A percentile compares a stretch with the other conserved stretches of the same genome.
Conservation (phyloP, 2,888 invertebrate species). For the Tanaodytes sp. region DNA sequence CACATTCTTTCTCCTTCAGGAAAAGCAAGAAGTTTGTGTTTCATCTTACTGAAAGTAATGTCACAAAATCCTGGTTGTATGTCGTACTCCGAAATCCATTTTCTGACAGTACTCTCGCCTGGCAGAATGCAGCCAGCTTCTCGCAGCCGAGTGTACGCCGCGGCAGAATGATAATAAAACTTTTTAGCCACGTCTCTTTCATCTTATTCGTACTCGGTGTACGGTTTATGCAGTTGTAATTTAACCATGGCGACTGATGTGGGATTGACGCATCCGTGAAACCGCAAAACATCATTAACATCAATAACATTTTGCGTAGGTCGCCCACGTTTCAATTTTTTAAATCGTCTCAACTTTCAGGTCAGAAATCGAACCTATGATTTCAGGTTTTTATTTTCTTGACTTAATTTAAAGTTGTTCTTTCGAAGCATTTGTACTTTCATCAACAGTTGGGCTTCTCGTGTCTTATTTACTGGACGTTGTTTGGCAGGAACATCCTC, state of each 20-base stretch:
- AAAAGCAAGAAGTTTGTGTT: neutral
- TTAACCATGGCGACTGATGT: conserved; percentile 53
- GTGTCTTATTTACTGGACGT: too few species aligned
- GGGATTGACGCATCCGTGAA: too few species aligned
- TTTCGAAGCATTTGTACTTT: too few species aligned
- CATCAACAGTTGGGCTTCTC: too few species aligned
- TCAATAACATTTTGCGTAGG: too few species aligned
- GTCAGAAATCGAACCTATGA: too few species aligned
- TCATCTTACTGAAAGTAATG: conserved; percentile 1
- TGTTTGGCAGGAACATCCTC: too few species aligned
- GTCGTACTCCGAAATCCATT: conserved; percentile 42
- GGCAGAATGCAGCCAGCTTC: conserved; percentile 46
- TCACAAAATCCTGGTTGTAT: conserved; percentile 42
- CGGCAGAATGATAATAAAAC: conserved; percentile 23
- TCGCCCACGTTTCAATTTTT: too few species aligned
- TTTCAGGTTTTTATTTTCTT: too few species aligned
- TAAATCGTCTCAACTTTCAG: too few species aligned
- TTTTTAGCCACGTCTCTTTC: conserved; percentile 21
- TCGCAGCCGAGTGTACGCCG: conserved; percentile 16
- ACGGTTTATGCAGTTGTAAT: conserved; percentile 44
- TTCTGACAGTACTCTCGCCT: conserved; percentile 25
- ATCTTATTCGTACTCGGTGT: conserved; percentile 37
- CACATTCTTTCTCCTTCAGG: neutral
- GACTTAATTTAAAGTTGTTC: too few species aligned
- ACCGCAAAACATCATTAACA: too few species aligned